A percentile compares a stretch with the other conserved stretches of the same genome.
phyloP scores from a whole-genome alignment of 2,113 vertebrate species.

The Asarcornis scutulata region DNA sequence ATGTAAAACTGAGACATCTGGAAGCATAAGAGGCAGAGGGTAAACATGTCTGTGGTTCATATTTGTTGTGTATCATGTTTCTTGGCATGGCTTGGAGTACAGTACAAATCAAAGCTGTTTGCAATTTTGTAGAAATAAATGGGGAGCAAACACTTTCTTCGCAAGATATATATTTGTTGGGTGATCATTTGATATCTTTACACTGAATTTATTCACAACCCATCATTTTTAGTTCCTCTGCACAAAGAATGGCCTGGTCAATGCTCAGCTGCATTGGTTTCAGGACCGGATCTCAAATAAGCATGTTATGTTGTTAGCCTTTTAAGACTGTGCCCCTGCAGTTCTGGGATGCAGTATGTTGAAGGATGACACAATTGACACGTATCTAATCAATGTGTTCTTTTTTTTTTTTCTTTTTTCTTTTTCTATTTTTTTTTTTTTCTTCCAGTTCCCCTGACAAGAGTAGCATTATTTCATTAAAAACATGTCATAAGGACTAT shows the following conservation, averaged over 20 bases:
- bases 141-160: not conserved
- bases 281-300: not conserved
- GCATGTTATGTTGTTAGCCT: not conserved
- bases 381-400: not conserved
- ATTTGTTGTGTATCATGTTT: not conserved
- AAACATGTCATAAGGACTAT: slow-evolving; percentile 26
- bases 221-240: not conserved
- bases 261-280: not conserved
- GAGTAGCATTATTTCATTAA: slow-evolving; percentile 44
- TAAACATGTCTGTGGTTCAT: not conserved
- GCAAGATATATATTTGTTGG: not conserved
- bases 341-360: not conserved
- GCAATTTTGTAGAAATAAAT: not conserved
- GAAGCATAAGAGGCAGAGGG: not conserved
- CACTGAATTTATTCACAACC: not conserved
- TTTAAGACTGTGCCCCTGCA: not conserved
- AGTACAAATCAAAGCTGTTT: not conserved
- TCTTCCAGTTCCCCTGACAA: not conserved
- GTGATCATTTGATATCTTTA: not conserved
- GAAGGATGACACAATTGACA: not conserved
- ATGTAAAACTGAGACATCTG: not conserved
- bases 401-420: not conserved
- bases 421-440: not conserved
- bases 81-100: not conserved
- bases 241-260: not conserved